phyloP scores from a whole-genome alignment of 2,113 vertebrate species.

The Arothron firmamentum region DNA sequence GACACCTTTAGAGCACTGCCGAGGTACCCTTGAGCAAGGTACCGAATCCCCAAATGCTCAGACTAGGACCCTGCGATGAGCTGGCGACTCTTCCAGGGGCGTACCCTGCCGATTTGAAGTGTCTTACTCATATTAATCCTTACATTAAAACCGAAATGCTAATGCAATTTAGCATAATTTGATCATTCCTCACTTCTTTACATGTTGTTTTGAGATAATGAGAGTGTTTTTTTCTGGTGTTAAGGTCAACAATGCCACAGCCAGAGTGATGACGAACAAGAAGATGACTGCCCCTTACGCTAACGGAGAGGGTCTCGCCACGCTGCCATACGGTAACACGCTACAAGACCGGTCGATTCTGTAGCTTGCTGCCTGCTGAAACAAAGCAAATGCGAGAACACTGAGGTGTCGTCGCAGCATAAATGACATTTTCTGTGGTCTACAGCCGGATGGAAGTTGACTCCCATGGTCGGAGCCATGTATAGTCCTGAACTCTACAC shows the following conservation, averaged over 20 bases:
- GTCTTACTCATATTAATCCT: no score
- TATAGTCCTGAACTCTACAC: slow-evolving; percentile 99
- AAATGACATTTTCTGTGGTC: background rate
- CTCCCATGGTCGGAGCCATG: slow-evolving; percentile 95
- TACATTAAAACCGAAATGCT: background rate
- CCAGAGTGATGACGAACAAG: slow-evolving; percentile 99
- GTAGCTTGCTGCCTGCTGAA: no score
- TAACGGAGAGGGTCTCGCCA: slow-evolving; percentile 78
- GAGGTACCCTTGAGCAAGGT: background rate
- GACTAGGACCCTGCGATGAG: no score
- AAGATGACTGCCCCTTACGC: slow-evolving; percentile 95
- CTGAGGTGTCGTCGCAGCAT: no score
- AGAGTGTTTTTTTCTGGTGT: slow-evolving; percentile 49
- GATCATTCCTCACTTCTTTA: slow-evolving; percentile 9
- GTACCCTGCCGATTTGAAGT: no score
- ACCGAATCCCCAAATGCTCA: no score
- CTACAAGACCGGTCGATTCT: background rate
- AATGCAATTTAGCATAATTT: background rate
- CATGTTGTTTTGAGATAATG: slow-evolving; percentile 7
- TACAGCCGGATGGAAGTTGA: slow-evolving; percentile 95
- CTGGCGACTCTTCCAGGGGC: no score
- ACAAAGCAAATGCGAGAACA: no score
- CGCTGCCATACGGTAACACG: slow-evolving; percentile 74
- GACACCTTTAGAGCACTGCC: background rate
- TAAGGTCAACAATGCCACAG: slow-evolving; percentile 98